Evolutionary conservation across 92 coral and sea anemone species (phyloP).

Genomic region (Epizoanthus rinbou): DNA sequence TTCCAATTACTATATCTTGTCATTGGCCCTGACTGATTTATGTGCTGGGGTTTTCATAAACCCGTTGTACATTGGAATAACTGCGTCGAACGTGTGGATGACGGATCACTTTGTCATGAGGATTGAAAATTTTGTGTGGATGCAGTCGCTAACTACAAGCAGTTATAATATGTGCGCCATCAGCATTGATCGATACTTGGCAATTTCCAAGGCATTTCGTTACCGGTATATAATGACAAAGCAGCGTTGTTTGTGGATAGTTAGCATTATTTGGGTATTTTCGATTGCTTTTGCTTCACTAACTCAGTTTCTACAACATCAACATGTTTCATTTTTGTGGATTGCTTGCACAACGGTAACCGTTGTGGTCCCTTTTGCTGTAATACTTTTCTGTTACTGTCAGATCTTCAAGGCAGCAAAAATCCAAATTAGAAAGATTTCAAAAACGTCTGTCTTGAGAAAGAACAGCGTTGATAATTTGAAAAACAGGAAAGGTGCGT

Average conservation of each 20-base stretch:
- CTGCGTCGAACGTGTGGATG: background rate
- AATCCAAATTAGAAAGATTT: slow-evolving; percentile 2
- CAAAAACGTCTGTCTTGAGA: background rate
- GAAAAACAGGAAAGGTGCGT: slow-evolving; percentile 28
- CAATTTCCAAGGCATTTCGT: slow-evolving; percentile 2
- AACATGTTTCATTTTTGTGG: slow-evolving; percentile 5
- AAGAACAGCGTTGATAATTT: background rate
- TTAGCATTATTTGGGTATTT: background rate
- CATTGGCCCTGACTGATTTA: slow-evolving; percentile 2
- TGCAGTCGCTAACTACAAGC: slow-evolving; percentile 1
- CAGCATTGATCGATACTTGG: slow-evolving; percentile 23
- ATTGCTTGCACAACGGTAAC: slow-evolving; percentile 1
- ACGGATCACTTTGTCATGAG: background rate
- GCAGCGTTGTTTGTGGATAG: background rate
- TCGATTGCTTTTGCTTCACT: slow-evolving; percentile 15
- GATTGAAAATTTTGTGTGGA: slow-evolving; percentile 19
- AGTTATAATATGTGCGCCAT: slow-evolving; percentile 16
- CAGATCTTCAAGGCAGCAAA: slow-evolving; percentile 4
- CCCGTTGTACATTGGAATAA: slow-evolving; percentile 23
- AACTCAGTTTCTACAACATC: slow-evolving; percentile 15
- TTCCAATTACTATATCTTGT: slow-evolving; percentile 21
- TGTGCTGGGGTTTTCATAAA: background rate
- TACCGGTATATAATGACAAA: slow-evolving; percentile 2
- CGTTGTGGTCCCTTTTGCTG: slow-evolving; percentile 11
- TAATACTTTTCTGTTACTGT: slow-evolving; percentile 16